phyloP scores from a whole-genome alignment of 30 jellyfish, hydroid and myxozoan species.

The Aurelia coerulea region DNA sequence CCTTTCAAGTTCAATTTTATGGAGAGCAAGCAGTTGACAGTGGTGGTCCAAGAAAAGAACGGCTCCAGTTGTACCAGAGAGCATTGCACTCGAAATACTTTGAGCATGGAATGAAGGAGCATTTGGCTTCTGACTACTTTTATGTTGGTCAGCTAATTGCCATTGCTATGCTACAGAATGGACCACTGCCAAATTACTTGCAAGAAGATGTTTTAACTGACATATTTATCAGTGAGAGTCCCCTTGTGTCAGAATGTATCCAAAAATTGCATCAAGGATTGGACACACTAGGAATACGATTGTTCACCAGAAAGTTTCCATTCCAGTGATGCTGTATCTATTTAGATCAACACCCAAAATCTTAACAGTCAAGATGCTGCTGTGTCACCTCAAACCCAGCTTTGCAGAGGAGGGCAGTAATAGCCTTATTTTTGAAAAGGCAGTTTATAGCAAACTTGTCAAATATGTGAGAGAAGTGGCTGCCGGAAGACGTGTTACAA shows the following conservation, averaged over 20 bases:
- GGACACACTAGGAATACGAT: slow-evolving; percentile 33
- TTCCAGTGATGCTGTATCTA: slow-evolving; percentile 36
- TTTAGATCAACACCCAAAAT: slow-evolving; percentile 10
- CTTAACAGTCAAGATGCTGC: slow-evolving; percentile 22
- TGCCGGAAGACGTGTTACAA: slow-evolving; percentile 24
- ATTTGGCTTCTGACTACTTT: slow-evolving; percentile 40
- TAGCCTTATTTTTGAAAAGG: slow-evolving; percentile 14
- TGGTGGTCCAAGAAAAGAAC: slow-evolving; percentile 68
- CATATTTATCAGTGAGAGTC: slow-evolving; percentile 9
- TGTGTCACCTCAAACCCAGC: slow-evolving; percentile 25
- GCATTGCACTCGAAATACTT: slow-evolving; percentile 40
- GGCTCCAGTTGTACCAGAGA: slow-evolving; percentile 38
- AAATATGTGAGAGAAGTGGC: slow-evolving; percentile 29
- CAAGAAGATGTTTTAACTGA: slow-evolving; percentile 22
- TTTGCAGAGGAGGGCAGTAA: slow-evolving; percentile 46
- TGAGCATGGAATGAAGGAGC: slow-evolving; percentile 42
- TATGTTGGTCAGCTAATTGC: slow-evolving; percentile 51
- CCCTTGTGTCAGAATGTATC: slow-evolving; percentile 24
- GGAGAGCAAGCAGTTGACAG: slow-evolving; percentile 63
- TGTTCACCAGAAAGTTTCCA: slow-evolving; percentile 4
- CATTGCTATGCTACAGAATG: slow-evolving; percentile 49
- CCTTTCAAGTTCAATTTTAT: slow-evolving; percentile 40
- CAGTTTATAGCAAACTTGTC: slow-evolving; percentile 23
- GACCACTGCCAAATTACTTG: slow-evolving; percentile 24
- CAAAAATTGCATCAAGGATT: slow-evolving; percentile 24